Evolutionary conservation across 2,888 invertebrate species (phyloP).

Genomic region (Pasiphila rectangulata): DNA sequence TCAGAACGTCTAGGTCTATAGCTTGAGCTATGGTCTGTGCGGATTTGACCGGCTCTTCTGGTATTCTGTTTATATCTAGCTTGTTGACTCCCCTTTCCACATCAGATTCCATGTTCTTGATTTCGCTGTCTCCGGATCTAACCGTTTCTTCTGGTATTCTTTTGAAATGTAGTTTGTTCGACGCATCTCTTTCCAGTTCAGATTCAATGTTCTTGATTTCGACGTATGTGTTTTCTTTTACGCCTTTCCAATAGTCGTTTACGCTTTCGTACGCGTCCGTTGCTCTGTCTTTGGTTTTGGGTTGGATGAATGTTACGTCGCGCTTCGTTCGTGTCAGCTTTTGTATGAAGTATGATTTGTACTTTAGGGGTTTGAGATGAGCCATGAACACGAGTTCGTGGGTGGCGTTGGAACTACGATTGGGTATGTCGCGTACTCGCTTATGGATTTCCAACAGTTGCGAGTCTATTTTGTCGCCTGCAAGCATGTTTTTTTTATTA

Average conservation of each 20-base stretch:
- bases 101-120: background rate
- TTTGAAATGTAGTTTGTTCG: no score
- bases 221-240: slow-evolving; percentile 29
- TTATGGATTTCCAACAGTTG: slow-evolving; percentile 84
- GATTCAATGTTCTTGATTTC: no score
- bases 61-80: slow-evolving; percentile 19
- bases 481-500: no score
- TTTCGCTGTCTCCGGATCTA: no score
- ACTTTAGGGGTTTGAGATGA: slow-evolving; percentile 83
- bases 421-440: slow-evolving; percentile 77
- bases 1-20: slow-evolving; percentile 24
- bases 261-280: slow-evolving; percentile 20
- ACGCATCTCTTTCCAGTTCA: no score
- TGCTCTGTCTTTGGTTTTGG: slow-evolving; percentile 15
- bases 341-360: slow-evolving; percentile 81
- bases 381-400: slow-evolving; percentile 88
- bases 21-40: slow-evolving; percentile 6
- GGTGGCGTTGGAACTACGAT: slow-evolving; percentile 82
- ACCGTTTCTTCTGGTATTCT: slow-evolving; percentile 27
- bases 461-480: slow-evolving; percentile 79
- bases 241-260: slow-evolving; percentile 34
- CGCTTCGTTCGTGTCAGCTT: slow-evolving; percentile 41
- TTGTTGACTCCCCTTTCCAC: background rate
- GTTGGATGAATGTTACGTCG: slow-evolving; percentile 20
- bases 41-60: slow-evolving; percentile 23